Evolutionary conservation across 2,888 invertebrate species (phyloP), one percentile per base, ranked within the genome.

Genomic region (Aleiodes alternator): DNA sequence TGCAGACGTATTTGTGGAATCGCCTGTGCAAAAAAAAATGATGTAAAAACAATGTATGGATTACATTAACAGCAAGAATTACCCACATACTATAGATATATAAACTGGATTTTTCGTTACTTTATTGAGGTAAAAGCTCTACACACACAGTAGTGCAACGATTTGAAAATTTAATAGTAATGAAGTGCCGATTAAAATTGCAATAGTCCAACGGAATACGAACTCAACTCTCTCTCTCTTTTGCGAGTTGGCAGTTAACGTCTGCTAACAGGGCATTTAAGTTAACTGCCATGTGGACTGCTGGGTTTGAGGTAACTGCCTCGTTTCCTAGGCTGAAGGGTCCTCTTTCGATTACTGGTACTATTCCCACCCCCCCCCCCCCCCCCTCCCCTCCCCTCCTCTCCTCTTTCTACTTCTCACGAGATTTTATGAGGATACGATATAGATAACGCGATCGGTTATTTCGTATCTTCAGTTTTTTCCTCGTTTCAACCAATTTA

Each of bases 261-360:
- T 85, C 86, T 83, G 86, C 87, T 89, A 89, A 89, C 89, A 84
- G 87, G 76, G 88, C 88, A 88, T 89, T 89, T 88, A 89, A 88
- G 83, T 89, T 88, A 89, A 89, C 88, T 86, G 84, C 87, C 81
- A 80, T 14, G 59, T 61, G 59, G 50, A 59, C 50, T 23, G 70
- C 48, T 34, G 23, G 57, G 56, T 16, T 53, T 59, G 86, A 86
- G 87, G 86, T 89, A 88, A 88, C 88, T 87, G 87, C 84, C 72
- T 87, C 87, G 87, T 87, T 88, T 84, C 43, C 86, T 85, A 86
- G 87, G 84, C 87, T 87, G 86, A 87, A 87, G 87, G 87, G 87
- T 86, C 87, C 87, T 64, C 69, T 87, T 85, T 87, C 88, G 88
- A 89, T 89, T 88, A 87, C 85, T 80, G 80, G 80, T 82, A 80